phyloP scores from a whole-genome alignment of 23 tunicate species.

The Corella eumyota region DNA sequence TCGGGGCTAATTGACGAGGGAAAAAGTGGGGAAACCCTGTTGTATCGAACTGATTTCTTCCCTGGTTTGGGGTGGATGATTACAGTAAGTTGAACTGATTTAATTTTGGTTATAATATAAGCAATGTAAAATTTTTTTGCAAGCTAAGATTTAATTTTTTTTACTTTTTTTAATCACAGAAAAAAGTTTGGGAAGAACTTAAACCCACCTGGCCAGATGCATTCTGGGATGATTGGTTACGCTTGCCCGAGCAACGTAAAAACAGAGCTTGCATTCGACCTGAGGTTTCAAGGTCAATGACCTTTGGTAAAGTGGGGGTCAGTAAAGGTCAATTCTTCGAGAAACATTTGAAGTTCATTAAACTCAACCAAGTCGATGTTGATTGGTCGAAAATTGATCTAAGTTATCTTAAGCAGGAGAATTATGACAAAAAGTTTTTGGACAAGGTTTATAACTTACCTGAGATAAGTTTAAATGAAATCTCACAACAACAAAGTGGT shows the following conservation, averaged over 20 bases:
- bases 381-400: slow-evolving; percentile 58
- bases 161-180: slow-evolving; percentile 13
- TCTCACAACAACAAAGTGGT: background rate
- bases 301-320: slow-evolving; percentile 90
- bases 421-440: slow-evolving; percentile 42
- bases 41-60: slow-evolving; percentile 88
- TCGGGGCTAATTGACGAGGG: slow-evolving; percentile 24
- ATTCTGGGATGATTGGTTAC: slow-evolving; percentile 99
- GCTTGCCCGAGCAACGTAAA: slow-evolving; percentile 64
- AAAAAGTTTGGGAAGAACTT: slow-evolving; percentile 51
- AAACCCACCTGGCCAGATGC: slow-evolving; percentile 76
- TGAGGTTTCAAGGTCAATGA: slow-evolving; percentile 82
- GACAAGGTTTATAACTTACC: slow-evolving; percentile 18
- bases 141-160: too few relatives aligned
- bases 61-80: slow-evolving; percentile 97
- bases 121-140: too few relatives aligned
- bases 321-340: slow-evolving; percentile 94
- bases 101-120: too few relatives aligned
- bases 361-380: slow-evolving; percentile 24
- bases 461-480: background rate
- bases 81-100: slow-evolving; percentile 14
- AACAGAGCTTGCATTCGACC: slow-evolving; percentile 84
- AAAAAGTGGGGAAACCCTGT: slow-evolving; percentile 19
- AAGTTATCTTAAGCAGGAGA: slow-evolving; percentile 28
- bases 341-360: slow-evolving; percentile 66